Base-by-base conservation (phyloP, 2,797 vertebrate genomes). In the Sciurus vulgaris region DNA sequence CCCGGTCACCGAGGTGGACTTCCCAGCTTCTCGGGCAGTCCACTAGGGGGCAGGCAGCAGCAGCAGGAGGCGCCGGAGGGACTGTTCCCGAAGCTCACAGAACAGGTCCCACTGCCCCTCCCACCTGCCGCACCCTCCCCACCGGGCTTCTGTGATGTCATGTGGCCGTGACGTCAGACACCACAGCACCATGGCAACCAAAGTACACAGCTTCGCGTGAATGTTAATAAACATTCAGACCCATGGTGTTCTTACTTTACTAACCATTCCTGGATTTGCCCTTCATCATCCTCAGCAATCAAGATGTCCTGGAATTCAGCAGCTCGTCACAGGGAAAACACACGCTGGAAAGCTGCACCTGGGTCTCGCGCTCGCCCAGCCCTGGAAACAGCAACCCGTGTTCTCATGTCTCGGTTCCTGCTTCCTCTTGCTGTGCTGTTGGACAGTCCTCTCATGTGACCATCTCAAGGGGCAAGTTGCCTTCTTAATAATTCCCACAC, bases 31-130 rank as follows among this genome's bases (percentile, higher is more conserved):
- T 8, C 81, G 6, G 0, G 1, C 4, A 26, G 20, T 70, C 97
- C 97, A 93, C 97, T 73, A 96, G 97, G 96, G 92, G 95, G 97
- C 96, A 97, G 95, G 89, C 92, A 24, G 93, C 89, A 83, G 92
- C 95, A 83, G 24, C 84, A 85, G 94, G 78, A 85, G 70, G 38
- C 4, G 13, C 7, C 4, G 26, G 44, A 17, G 24, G 17, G 7
- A 24, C 59, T 9, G 24, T 10, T 61, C 59, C 22, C 3, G 22
- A 24, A 61, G 59, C 59, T 61, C 59, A 22, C 73, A 33, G 59
- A 76, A 49, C 83, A 72, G 6, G n/a, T 76, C 77, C 38, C 1
- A 7, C 59, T 59, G 69, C 72, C 74, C 79, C 77, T 82, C 63
- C 56, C 86, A 89, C 85, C 73, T 49, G 28, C 44, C 7, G 7